phyloP scores from a whole-genome alignment of 2,113 vertebrate species.

The Triplophysa dalaica region DNA sequence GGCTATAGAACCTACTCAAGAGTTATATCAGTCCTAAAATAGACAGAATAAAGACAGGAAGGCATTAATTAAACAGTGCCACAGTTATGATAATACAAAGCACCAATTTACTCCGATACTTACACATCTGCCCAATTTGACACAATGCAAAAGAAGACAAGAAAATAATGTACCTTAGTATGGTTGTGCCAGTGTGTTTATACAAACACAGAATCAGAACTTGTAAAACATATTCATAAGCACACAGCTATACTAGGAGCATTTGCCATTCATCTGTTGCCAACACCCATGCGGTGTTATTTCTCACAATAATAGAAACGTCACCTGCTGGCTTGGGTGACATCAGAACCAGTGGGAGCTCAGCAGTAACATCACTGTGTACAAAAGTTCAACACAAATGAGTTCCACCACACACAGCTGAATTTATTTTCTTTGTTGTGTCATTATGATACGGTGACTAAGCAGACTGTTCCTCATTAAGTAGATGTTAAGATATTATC shows the following conservation, averaged over 20 bases:
- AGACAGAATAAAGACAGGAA: not conserved
- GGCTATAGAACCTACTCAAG: constrained; percentile 49
- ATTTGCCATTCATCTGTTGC: too few relatives aligned
- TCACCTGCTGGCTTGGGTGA: constrained; percentile 82
- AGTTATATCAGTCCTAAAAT: constrained; percentile 61
- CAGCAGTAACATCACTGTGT: constrained; percentile 78
- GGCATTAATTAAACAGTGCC: not conserved
- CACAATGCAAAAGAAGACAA: constrained; percentile 27
- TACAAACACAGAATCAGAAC: not conserved
- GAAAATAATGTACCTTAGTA: constrained; percentile 16
- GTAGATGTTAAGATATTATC: not conserved
- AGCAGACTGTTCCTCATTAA: not conserved
- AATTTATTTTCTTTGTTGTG: not conserved
- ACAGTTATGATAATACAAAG: not conserved
- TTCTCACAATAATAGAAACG: not conserved
- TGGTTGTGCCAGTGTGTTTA: constrained; percentile 19
- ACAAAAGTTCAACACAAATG: constrained; percentile 13
- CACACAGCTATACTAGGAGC: too few relatives aligned
- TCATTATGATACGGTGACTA: not conserved
- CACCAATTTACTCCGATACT: constrained; percentile 55
- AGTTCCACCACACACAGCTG: not conserved
- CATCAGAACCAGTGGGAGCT: constrained; percentile 85
- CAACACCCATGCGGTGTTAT: too few relatives aligned
- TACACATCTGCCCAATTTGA: constrained; percentile 70
- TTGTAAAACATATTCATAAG: not conserved